Conservation (phyloP, 2,113 vertebrate species). For the Pachyramphus minor region DNA sequence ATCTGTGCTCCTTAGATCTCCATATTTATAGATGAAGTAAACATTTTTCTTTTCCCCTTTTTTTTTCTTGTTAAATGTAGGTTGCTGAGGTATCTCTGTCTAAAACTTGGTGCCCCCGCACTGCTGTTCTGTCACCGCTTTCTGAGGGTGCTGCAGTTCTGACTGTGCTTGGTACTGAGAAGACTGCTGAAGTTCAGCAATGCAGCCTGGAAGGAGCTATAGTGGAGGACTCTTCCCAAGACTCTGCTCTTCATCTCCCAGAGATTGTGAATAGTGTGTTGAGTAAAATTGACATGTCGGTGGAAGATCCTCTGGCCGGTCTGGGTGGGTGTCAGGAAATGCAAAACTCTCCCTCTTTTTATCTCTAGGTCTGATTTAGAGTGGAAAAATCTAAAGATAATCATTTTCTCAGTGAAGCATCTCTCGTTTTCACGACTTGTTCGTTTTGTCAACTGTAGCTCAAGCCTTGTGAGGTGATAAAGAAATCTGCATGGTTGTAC, state of each 20-base stretch:
- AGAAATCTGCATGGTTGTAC: neutral
- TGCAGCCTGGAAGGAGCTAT: neutral
- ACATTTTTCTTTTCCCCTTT: neutral
- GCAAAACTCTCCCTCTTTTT: neutral
- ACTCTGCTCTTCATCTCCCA: slow-evolving; percentile 64
- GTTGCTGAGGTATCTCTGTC: slow-evolving; percentile 77
- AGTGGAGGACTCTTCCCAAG: neutral
- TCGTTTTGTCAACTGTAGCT: neutral
- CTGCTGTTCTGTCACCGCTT: slow-evolving; percentile 82
- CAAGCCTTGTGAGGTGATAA: neutral
- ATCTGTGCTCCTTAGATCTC: neutral
- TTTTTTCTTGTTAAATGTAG: slow-evolving; percentile 53
- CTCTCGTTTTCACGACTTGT: neutral
- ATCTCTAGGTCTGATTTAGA: neutral
- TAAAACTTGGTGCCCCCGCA: slow-evolving; percentile 60
- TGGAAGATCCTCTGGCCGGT: slow-evolving; percentile 53
- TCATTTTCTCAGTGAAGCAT: neutral
- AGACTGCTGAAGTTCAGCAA: neutral
- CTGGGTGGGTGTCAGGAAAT: slow-evolving; percentile 34
- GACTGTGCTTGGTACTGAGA: slow-evolving; percentile 69
- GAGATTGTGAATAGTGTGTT: slow-evolving; percentile 80
- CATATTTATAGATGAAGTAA: neutral
- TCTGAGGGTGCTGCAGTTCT: slow-evolving; percentile 77
- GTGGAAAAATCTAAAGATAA: neutral
- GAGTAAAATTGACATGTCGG: slow-evolving; percentile 62